A percentile compares a stretch with the other conserved stretches of the same genome.
These are phyloP conservation scores for Istiophorus platypterus DNA, from an alignment of 2,113 vertebrate genomes.

Conservation along the genomic window DNA sequence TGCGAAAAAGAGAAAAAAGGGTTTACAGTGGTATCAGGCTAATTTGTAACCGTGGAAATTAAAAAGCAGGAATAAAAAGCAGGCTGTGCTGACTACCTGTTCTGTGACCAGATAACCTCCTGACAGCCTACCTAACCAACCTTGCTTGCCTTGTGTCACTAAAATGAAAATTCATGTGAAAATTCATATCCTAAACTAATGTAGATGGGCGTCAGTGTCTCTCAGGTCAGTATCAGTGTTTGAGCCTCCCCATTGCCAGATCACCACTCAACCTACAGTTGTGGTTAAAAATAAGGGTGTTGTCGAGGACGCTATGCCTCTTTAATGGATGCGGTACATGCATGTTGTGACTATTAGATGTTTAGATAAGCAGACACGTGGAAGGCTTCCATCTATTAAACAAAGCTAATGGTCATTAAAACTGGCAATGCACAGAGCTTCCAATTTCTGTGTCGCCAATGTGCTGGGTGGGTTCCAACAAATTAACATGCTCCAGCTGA, in stretches of 20 bases:
- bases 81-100: no score
- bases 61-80: no score
- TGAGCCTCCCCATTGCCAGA: not conserved
- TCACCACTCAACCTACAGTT: constrained; percentile 20
- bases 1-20: no score
- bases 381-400: constrained; percentile 50
- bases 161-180: not conserved
- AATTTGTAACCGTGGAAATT: no score
- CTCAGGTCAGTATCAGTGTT: not conserved
- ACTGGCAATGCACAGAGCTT: constrained; percentile 53
- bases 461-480: constrained; percentile 67
- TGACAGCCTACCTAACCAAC: no score
- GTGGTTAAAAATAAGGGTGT: constrained; percentile 5
- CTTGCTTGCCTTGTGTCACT: not conserved
- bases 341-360: constrained; percentile 38
- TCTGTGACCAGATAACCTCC: no score
- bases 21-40: no score
- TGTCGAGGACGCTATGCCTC: constrained; percentile 26
- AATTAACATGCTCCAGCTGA: constrained; percentile 68
- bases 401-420: constrained; percentile 56
- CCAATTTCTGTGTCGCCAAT: constrained; percentile 63
- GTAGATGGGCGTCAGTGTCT: not conserved
- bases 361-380: constrained; percentile 38
- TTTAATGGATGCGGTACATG: constrained; percentile 8
- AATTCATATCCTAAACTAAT: not conserved